Evolutionary conservation across 2,888 invertebrate species (phyloP).

Genomic region (Amiota communis): DNA sequence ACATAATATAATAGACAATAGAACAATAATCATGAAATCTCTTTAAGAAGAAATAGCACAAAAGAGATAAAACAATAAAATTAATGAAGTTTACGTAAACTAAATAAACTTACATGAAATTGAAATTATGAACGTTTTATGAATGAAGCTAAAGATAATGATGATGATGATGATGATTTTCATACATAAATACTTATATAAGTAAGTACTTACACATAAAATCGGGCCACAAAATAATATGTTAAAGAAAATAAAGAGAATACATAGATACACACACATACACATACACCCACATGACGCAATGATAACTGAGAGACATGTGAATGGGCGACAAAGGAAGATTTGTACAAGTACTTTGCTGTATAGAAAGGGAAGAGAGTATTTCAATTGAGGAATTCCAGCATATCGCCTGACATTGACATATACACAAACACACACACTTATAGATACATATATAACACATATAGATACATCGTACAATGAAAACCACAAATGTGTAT

Average conservation of each 20-base stretch:
- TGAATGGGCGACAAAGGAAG: constrained; percentile 10
- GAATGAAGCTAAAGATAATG: too few species aligned
- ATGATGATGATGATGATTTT: background rate
- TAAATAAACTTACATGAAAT: too few species aligned
- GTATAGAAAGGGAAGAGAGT: constrained; percentile 33
- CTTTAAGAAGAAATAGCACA: background rate
- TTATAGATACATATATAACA: too few species aligned
- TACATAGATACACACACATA: constrained; percentile 40
- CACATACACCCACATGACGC: constrained; percentile 4
- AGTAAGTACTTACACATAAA: too few species aligned
- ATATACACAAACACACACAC: constrained; percentile 11
- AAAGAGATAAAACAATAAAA: too few species aligned
- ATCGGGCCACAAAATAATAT: background rate
- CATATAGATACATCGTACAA: background rate
- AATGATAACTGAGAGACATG: background rate
- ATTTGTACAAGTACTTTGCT: background rate
- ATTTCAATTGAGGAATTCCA: constrained; percentile 50
- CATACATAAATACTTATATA: too few species aligned
- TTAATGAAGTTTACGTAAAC: too few species aligned
- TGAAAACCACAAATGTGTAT: too few species aligned
- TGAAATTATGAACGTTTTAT: too few species aligned
- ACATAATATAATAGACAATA: background rate
- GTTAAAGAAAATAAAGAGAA: constrained; percentile 27
- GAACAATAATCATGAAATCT: constrained; percentile 13
- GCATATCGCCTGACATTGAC: constrained; percentile 23